phyloP scores from a whole-genome alignment of 2,888 invertebrate genomes.

The Ernsta delagoae region DNA sequence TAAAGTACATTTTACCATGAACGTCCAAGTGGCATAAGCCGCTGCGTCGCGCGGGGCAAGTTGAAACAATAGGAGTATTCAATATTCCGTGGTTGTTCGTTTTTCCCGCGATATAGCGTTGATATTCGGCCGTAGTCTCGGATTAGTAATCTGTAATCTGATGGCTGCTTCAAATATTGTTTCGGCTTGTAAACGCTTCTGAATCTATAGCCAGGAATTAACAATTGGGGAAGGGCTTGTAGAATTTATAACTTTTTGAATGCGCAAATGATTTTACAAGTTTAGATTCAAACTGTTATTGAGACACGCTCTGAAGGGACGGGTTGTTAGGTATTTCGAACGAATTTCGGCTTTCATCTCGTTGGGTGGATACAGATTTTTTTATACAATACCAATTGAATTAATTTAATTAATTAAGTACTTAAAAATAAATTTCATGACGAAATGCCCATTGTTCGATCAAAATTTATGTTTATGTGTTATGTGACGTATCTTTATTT shows the following conservation, averaged over 20 bases:
- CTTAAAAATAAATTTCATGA: too few relatives aligned
- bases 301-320: background rate
- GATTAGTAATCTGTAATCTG: conserved; percentile 59
- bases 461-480: too few relatives aligned
- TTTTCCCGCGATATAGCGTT: conserved; percentile 70
- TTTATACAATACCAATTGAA: too few relatives aligned
- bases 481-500: too few relatives aligned
- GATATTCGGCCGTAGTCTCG: conserved; percentile 65
- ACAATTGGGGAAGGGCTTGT: conserved; percentile 8
- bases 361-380: too few relatives aligned
- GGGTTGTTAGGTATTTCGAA: background rate
- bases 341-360: background rate
- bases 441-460: too few relatives aligned
- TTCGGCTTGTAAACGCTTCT: conserved; percentile 39
- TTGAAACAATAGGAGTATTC: conserved; percentile 60
- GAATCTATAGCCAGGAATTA: conserved; percentile 26
- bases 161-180: conserved; percentile 43
- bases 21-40: conserved; percentile 9
- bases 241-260: conserved; percentile 11
- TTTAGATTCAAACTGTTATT: conserved; percentile 1
- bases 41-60: conserved; percentile 11
- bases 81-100: conserved; percentile 63
- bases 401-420: too few relatives aligned
- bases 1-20: conserved; percentile 38
- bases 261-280: conserved; percentile 10